Conservation (phyloP, 2,888 invertebrate species). For the Acleris emargana region DNA sequence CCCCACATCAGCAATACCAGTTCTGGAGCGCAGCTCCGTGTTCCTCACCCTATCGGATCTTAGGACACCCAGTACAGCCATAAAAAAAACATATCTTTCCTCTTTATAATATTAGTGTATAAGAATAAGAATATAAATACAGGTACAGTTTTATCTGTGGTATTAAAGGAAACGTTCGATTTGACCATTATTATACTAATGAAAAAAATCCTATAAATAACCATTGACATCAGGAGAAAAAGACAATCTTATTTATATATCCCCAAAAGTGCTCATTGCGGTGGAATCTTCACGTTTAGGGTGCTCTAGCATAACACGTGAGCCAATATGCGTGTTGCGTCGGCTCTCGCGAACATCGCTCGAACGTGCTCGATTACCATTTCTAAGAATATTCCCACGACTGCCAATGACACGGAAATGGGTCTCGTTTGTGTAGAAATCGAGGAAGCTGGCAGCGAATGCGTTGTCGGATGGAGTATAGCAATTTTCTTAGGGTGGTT, state of each 20-base stretch:
- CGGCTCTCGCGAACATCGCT: slow-evolving; percentile 13
- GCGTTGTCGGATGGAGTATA: not conserved
- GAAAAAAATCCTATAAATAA: not conserved
- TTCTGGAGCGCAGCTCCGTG: no score
- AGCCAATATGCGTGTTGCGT: slow-evolving; percentile 32
- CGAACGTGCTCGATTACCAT: slow-evolving; percentile 25
- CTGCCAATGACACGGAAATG: not conserved
- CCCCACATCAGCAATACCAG: no score
- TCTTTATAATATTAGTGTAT: no score
- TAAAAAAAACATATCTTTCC: no score
- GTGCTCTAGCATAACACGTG: slow-evolving; percentile 23
- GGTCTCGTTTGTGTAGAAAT: no score
- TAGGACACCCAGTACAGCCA: no score
- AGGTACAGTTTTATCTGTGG: no score
- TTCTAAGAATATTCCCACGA: slow-evolving; percentile 5
- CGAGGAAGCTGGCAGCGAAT: not conserved
- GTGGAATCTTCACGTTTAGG: slow-evolving; percentile 22
- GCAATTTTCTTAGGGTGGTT: no score
- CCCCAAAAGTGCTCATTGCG: slow-evolving; percentile 7
- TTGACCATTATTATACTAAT: no score
- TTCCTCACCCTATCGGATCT: no score
- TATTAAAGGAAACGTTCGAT: no score
- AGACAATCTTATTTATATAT: slow-evolving; percentile 17
- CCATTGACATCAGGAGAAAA: not conserved
- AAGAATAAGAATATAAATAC: no score